These are phyloP conservation scores for Adelges cooleyi DNA, from an alignment of 1,140 invertebrate genomes.

Conservation along the genomic window DNA sequence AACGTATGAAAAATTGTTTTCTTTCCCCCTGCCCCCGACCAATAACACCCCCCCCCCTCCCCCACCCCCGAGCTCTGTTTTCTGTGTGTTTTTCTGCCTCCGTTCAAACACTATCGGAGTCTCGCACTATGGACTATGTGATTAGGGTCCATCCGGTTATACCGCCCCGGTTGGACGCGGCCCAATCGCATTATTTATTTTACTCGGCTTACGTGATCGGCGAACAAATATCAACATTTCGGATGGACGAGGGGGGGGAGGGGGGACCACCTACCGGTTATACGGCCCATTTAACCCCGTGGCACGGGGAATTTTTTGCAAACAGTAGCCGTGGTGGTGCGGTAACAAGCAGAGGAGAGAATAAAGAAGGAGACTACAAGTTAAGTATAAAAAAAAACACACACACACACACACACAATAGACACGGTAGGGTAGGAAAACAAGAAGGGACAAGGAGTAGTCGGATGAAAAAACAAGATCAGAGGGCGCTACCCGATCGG, in stretches of 20 bases:
- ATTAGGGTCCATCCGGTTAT: conserved; percentile 4
- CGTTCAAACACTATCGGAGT: not conserved
- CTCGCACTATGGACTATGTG: not conserved
- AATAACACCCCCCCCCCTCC: too few relatives aligned
- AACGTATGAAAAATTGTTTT: too few relatives aligned
- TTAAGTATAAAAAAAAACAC: too few relatives aligned
- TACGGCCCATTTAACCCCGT: conserved; percentile 9
- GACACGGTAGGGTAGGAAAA: too few relatives aligned
- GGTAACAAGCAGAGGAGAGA: not conserved
- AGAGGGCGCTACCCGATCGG: too few relatives aligned
- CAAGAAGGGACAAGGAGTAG: too few relatives aligned
- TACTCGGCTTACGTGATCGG: conserved; percentile 20
- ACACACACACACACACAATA: too few relatives aligned
- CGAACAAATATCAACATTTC: conserved; percentile 23
- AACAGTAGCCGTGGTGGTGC: not conserved
- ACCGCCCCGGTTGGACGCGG: not conserved
- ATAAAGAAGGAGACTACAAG: too few relatives aligned
- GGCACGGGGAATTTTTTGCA: not conserved
- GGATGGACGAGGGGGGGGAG: too few relatives aligned
- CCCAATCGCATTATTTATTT: conserved; percentile 25
- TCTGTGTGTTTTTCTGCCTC: not conserved
- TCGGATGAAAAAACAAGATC: too few relatives aligned
- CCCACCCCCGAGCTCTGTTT: too few relatives aligned
- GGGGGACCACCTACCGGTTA: not conserved
- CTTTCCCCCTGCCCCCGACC: too few relatives aligned